Evolutionary conservation across 2,797 vertebrate genomes (phyloP).

Genomic region (Philypnodon macrostomus): DNA sequence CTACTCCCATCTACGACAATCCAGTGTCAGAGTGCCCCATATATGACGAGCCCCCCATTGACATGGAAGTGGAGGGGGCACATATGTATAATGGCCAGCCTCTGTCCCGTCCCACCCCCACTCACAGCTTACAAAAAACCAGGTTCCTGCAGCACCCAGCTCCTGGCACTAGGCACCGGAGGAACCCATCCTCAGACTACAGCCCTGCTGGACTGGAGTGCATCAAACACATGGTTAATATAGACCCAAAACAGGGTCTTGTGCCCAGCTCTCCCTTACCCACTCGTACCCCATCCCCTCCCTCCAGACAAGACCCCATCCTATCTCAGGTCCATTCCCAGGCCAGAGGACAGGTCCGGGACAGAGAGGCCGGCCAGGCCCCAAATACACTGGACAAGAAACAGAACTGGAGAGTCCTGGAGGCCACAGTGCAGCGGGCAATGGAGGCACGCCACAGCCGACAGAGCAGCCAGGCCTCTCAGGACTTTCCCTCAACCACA

Average conservation of each 20-base stretch:
- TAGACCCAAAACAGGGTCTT: slow-evolving; percentile 77
- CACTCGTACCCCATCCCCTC: slow-evolving; percentile 60
- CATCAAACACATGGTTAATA: slow-evolving; percentile 90
- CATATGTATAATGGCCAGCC: slow-evolving; percentile 68
- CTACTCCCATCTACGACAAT: slow-evolving; percentile 82
- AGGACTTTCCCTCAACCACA: slow-evolving; percentile 80
- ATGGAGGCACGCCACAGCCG: slow-evolving; percentile 85
- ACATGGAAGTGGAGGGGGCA: slow-evolving; percentile 85
- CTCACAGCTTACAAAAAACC: slow-evolving; percentile 80
- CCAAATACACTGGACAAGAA: slow-evolving; percentile 81
- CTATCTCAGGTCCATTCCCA: slow-evolving; percentile 55
- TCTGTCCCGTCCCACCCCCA: slow-evolving; percentile 66
- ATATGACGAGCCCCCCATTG: slow-evolving; percentile 87
- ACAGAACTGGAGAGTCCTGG: slow-evolving; percentile 83
- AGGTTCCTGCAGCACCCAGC: slow-evolving; percentile 79
- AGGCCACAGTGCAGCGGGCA: slow-evolving; percentile 83
- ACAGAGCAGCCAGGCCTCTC: slow-evolving; percentile 83
- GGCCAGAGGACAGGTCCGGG: slow-evolving; percentile 53
- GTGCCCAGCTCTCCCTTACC: slow-evolving; percentile 62
- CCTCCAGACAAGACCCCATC: slow-evolving; percentile 51
- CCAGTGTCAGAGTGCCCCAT: slow-evolving; percentile 83
- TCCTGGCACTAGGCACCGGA: slow-evolving; percentile 73
- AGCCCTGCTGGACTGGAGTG: slow-evolving; percentile 89
- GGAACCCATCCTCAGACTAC: slow-evolving; percentile 84
- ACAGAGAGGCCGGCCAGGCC: slow-evolving; percentile 61